phyloP scores from a whole-genome alignment of 2,888 invertebrate species.

The Anaspis maculata region DNA sequence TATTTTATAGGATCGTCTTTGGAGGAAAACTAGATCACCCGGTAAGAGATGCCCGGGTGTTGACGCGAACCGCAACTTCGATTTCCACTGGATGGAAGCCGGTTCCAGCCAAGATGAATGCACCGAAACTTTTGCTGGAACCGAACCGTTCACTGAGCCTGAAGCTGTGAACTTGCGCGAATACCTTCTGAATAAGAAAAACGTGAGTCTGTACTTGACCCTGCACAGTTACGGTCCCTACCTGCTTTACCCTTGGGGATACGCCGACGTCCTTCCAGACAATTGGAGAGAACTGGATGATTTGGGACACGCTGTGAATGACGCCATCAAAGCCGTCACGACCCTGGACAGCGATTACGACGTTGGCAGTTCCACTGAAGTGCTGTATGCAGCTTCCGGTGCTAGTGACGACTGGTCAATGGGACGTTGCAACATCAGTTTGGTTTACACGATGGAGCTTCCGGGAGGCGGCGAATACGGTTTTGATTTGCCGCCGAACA shows the following conservation, averaged over 20 bases:
- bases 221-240: constrained; percentile 70
- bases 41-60: constrained; percentile 53
- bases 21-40: constrained; percentile 24
- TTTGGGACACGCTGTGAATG: constrained; percentile 40
- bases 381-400: constrained; percentile 47
- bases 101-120: constrained; percentile 37
- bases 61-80: constrained; percentile 71
- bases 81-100: constrained; percentile 54
- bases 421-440: constrained; percentile 46
- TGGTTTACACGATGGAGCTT: constrained; percentile 55
- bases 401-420: constrained; percentile 60
- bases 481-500: constrained; percentile 47
- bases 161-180: constrained; percentile 53
- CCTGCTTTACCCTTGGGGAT: constrained; percentile 62
- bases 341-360: constrained; percentile 29
- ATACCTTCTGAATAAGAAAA: constrained; percentile 40
- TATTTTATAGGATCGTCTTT: constrained; percentile 25
- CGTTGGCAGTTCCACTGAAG: constrained; percentile 44
- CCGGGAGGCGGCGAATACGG: constrained; percentile 47
- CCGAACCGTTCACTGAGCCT: constrained; percentile 42
- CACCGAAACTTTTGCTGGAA: constrained; percentile 43
- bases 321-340: constrained; percentile 38
- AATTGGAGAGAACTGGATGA: constrained; percentile 43
- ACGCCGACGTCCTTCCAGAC: constrained; percentile 45
- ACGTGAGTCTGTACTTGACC: constrained; percentile 58